Percentiles rank a stretch among this genome's conserved stretches.
phyloP scores from a whole-genome alignment of 1,140 invertebrate genomes.

The Drosophila serrata region DNA sequence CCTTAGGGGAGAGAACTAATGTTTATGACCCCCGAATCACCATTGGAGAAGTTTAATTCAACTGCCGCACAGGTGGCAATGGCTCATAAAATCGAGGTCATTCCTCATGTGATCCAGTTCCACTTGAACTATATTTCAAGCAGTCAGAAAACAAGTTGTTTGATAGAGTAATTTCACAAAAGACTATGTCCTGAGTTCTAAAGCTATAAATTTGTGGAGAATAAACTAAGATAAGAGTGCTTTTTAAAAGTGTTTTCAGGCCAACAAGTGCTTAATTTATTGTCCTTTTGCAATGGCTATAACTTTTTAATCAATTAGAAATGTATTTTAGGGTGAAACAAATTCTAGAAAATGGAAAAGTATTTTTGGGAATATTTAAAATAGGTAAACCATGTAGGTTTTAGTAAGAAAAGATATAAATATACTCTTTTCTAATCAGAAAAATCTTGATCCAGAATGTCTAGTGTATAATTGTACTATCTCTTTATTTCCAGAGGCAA shows the following conservation, averaged over 20 bases:
- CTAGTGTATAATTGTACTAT: no score
- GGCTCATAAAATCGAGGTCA: constrained; percentile 32
- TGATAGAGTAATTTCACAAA: background rate
- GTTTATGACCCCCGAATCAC: constrained; percentile 26
- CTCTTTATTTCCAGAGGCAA: constrained; percentile 45
- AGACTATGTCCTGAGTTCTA: background rate
- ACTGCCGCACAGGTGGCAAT: constrained; percentile 36
- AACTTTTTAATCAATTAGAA: background rate
- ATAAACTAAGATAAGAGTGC: background rate
- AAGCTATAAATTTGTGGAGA: background rate
- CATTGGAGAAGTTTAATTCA: constrained; percentile 28
- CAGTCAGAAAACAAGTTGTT: background rate
- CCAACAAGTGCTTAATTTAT: background rate
- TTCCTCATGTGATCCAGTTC: background rate
- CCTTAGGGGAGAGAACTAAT: constrained; percentile 14
- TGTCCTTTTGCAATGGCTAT: background rate
- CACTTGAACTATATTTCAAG: background rate
- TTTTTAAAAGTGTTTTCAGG: background rate
- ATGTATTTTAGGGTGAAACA: background rate
- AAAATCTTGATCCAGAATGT: no score
- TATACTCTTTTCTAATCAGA: background rate
- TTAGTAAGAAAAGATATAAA: background rate
- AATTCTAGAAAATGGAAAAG: background rate
- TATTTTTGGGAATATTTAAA: background rate
- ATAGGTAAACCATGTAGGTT: background rate